Evolutionary conservation across 2,797 vertebrate genomes (phyloP), one percentile per base, ranked within the genome.

Genomic region (Enteromius viviparus): DNA sequence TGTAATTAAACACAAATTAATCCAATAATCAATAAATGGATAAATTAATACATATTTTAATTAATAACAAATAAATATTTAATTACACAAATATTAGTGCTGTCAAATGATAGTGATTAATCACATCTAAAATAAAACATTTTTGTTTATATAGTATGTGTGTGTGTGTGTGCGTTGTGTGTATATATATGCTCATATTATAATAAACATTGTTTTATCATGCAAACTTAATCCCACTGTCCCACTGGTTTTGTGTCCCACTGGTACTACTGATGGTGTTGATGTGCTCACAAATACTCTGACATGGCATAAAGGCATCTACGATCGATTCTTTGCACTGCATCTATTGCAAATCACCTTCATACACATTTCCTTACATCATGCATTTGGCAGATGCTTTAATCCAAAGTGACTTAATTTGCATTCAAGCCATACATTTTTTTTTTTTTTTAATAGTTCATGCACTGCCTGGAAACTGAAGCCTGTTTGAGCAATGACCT

Each of bases 351-450:
- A 32, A 8, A 15, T 32, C 62, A 64, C 3, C 29, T 64, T 32
- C 17, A n/a, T 40, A 40, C 65, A 40, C 65, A n/a, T 68, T 68
- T 68, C 32, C 19, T 68, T 68, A 68, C 21, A 68, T 71, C 7
- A 60, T 14, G 45, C 23, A 71, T 53, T 34, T 53, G 17, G 10
- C 29, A 53, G 47, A 53, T 21, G 19, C 47, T 53, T 53, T 74
- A 21, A 53, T 53, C 1, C 19, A 74, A n/a, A 53, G 29, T 12
- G 2, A 53, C 9, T 74, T 37, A 0, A 0, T 53, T 14, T 74
- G 71, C 49, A 74, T 53, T 53, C 4, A 74, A 74, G 47, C 11
- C 9, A 72, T 72, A 51, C 1, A 21, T 51, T 51, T n/a, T 64
- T n/a, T 65, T 15, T 23, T 12, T 6, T 9, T 40, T 65, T 9